Base-by-base conservation (phyloP, 1,140 invertebrate genomes). In the Mylabris phalerata region DNA sequence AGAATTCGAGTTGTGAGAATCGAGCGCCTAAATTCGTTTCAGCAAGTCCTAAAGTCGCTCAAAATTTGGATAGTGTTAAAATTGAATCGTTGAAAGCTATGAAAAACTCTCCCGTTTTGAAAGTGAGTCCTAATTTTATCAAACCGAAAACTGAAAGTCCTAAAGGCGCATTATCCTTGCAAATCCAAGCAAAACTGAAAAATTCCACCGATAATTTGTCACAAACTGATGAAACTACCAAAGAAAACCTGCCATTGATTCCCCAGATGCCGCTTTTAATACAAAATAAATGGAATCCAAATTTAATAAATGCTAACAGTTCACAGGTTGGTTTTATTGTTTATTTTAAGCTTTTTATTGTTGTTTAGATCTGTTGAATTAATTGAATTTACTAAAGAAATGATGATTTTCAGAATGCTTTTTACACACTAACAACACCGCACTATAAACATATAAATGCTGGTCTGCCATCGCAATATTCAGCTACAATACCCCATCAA, bases 401-500 rank as follows among this genome's bases (percentile, higher is more conserved):
- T 48, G 19, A 48, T 32, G 26, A 26, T 42, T 74, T 74, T 50
- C 71, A 74, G 73, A 73, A 74, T 50, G 71, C 71, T 59, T 74
- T 74, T 72, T 74, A 74, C 57, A 74, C 73, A 67, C 64, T 74
- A 73, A 73, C 73, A 57, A 67, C 71, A 24, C 71, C 71, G 40
- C 70, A 72, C 67, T 68, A 64, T 50, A 74, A 73, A 56, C 67
- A 72, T 61, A 54, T 63, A 64, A 66, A 59, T 46, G 58, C 57
- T 26, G 59, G 55, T 46, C 39, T 68, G 55, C 67, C 67, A 32
- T 68, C 72, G 38, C 69, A 73, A 58, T 73, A 73, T 50, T 72
- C 71, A 27, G 71, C 73, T 43, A 74, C 71, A 48, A 71, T 73
- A 45, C 71, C 71, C 11, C 71, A 72, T 51, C 71, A 70, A 61